phyloP scores from a whole-genome alignment of 2,888 invertebrate species.

The Aporophyla lueneburgensis region DNA sequence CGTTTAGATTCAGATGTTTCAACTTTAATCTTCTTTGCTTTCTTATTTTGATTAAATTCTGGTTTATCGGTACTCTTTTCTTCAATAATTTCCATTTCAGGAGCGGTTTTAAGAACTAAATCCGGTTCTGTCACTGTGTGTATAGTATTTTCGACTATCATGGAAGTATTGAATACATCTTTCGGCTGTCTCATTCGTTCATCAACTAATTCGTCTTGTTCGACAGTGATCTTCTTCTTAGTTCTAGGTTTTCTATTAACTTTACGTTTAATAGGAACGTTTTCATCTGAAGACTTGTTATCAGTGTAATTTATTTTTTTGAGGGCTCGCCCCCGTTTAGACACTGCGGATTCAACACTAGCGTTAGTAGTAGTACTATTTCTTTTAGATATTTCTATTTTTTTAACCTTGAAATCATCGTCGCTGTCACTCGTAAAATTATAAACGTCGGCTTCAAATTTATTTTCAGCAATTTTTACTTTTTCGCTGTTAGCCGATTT shows the following conservation, averaged over 20 bases:
- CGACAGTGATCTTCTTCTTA: conserved; percentile 54
- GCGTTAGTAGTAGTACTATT: conserved; percentile 67
- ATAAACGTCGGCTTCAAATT: conserved; percentile 72
- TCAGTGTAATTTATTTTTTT: conserved; percentile 60
- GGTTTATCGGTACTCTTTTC: conserved; percentile 52
- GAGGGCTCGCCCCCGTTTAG: conserved; percentile 59
- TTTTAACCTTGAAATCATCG: conserved; percentile 79
- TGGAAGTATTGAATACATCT: conserved; percentile 77
- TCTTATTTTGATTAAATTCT: conserved; percentile 57
- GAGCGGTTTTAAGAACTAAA: conserved; percentile 63
- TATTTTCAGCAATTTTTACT: conserved; percentile 72
- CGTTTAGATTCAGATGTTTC: conserved; percentile 55
- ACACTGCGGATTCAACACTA: conserved; percentile 67
- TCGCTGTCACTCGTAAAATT: conserved; percentile 85
- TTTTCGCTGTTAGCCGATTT: conserved; percentile 73
- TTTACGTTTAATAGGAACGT: conserved; percentile 62
- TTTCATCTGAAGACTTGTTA: conserved; percentile 68
- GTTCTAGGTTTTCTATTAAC: conserved; percentile 46
- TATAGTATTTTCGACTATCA: conserved; percentile 67
- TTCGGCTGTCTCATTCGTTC: conserved; percentile 79
- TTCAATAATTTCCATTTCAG: conserved; percentile 76
- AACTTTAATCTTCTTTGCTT: conserved; percentile 50
- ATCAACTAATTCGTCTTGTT: conserved; percentile 72
- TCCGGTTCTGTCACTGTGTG: conserved; percentile 62
- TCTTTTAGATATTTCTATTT: conserved; percentile 68